A percentile compares a stretch with the other conserved stretches of the same genome.
Conservation (phyloP, 1,140 invertebrate species). For the Saccostrea glomerata region DNA sequence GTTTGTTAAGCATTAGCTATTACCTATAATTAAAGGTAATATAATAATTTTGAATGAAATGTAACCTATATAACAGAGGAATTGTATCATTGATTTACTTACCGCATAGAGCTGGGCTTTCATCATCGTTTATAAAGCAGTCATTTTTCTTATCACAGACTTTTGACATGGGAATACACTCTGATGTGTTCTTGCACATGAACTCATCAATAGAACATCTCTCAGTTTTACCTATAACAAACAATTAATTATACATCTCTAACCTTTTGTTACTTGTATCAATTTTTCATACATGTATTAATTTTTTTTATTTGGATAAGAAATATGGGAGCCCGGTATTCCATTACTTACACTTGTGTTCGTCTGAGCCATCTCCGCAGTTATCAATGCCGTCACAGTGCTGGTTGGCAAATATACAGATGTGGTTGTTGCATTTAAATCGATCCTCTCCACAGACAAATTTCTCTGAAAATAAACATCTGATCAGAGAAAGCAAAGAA, state of each 20-base stretch:
- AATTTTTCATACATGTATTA: not conserved
- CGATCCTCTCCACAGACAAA: slow-evolving; percentile 76
- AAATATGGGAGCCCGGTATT: not conserved
- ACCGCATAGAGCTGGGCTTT: slow-evolving; percentile 61
- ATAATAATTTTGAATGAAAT: too few relatives aligned
- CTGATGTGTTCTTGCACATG: slow-evolving; percentile 62
- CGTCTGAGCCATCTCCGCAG: slow-evolving; percentile 67
- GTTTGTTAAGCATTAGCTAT: too few relatives aligned
- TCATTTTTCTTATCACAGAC: slow-evolving; percentile 78
- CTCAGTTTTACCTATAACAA: too few relatives aligned
- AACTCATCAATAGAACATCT: slow-evolving; percentile 46
- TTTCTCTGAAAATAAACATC: slow-evolving; percentile 19
- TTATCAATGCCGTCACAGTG: slow-evolving; percentile 74
- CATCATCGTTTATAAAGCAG: slow-evolving; percentile 81
- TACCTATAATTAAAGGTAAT: too few relatives aligned
- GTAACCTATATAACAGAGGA: too few relatives aligned
- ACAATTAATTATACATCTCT: not conserved
- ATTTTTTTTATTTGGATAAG: not conserved
- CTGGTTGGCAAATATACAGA: slow-evolving; percentile 62
- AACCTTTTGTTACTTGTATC: too few relatives aligned
- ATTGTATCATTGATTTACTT: not conserved
- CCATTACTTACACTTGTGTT: slow-evolving; percentile 39
- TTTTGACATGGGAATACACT: slow-evolving; percentile 95
- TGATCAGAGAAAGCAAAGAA: not conserved
- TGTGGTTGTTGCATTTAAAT: slow-evolving; percentile 78